Conservation (phyloP, 2,888 invertebrate species). For the Agrilus biguttatus region DNA sequence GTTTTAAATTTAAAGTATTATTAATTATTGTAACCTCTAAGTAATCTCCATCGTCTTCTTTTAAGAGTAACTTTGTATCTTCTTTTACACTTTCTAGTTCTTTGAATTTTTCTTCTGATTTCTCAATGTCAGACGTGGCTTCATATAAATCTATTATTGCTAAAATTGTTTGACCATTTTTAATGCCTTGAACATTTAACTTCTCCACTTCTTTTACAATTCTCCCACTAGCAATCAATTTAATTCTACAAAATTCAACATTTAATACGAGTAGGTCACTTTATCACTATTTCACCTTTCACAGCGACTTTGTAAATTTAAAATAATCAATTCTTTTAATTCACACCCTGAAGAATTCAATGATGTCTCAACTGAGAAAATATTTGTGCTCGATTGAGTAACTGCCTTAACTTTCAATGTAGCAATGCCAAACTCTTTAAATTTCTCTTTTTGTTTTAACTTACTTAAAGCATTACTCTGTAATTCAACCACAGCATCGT, state of each 20-base stretch:
- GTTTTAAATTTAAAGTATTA: constrained; percentile 1
- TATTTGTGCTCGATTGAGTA: constrained; percentile 25
- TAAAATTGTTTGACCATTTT: constrained; percentile 55
- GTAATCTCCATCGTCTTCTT: constrained; percentile 38
- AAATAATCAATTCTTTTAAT: too few relatives aligned
- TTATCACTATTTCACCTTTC: background rate
- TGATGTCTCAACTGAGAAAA: background rate
- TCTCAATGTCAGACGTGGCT: constrained; percentile 22
- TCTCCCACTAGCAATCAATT: constrained; percentile 52
- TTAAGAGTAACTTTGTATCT: constrained; percentile 26
- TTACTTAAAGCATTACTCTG: constrained; percentile 58
- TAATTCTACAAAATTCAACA: constrained; percentile 35
- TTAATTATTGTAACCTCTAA: constrained; percentile 33
- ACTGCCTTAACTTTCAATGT: constrained; percentile 55
- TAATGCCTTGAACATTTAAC: constrained; percentile 45
- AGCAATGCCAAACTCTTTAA: constrained; percentile 55
- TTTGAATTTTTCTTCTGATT: constrained; percentile 22
- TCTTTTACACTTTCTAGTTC: constrained; percentile 26
- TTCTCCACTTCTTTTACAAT: constrained; percentile 39
- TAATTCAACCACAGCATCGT: constrained; percentile 43
- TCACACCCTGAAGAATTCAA: too few relatives aligned
- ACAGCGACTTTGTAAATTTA: too few relatives aligned
- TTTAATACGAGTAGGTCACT: background rate
- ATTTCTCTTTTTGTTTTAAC: constrained; percentile 52
- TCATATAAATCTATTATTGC: constrained; percentile 35